Evolutionary conservation across 2,113 vertebrate species (phyloP).

Genomic region (Odocoileus virginianus): DNA sequence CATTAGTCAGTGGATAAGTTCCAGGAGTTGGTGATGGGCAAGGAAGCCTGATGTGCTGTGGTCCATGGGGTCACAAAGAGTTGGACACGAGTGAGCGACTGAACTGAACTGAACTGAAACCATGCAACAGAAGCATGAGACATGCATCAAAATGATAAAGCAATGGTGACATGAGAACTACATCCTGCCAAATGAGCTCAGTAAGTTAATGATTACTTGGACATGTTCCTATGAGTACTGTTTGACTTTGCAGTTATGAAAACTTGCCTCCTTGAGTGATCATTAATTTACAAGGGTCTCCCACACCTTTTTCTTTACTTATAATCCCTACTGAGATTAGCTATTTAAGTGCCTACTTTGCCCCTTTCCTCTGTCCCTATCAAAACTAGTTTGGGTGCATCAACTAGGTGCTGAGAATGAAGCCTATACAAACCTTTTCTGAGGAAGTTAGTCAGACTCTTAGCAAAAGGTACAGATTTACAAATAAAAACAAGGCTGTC

Average conservation of each 20-base stretch:
- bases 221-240: background rate
- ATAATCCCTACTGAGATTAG: background rate
- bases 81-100: background rate
- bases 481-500: background rate
- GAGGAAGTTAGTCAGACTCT: background rate
- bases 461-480: background rate
- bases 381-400: background rate
- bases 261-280: background rate
- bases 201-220: background rate
- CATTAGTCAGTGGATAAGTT: background rate
- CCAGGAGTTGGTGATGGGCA: background rate
- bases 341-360: background rate
- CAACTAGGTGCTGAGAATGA: too few relatives aligned
- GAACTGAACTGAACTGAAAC: background rate
- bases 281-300: background rate
- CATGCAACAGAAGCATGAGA: background rate
- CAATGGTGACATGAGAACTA: background rate
- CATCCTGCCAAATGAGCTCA: background rate
- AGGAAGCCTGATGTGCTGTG: background rate
- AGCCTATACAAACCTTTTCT: background rate
- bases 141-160: background rate
- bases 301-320: background rate
- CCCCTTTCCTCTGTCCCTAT: background rate
- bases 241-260: background rate
- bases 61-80: background rate